Base-by-base conservation (phyloP, 1,140 invertebrate species). In the Ridgeia piscesae region DNA sequence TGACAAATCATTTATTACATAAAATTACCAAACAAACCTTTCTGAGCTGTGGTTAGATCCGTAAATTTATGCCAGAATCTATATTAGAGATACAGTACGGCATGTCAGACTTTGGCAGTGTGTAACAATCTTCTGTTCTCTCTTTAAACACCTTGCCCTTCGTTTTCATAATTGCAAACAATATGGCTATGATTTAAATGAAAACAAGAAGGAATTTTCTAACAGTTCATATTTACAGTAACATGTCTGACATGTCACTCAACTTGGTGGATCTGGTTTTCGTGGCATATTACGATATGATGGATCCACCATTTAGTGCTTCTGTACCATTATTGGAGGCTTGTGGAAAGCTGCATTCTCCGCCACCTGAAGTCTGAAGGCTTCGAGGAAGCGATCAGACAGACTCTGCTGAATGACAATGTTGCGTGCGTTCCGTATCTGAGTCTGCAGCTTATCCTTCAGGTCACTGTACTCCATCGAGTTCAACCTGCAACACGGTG, bases 341-440 rank as follows among this genome's bases (percentile, higher is more conserved):
- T 97, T 97, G n/a, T 96, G 95, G 89, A 95, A 95, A 0, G 92
- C 92, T n/a, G 97, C 97, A 96, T 99, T 99, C 93, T 97, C 95
- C 8, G 96, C 95, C 34, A 98, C 97, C 94, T 97, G 97, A 77
- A 98, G 96, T 94, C 97, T 97, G 94, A 99, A 99, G 1, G 97
- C 97, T 93, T 97, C 97, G 31, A 98, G 96, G 95, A 98, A 99
- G 94, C 97, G 97, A 94, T 99, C 98, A 89, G 98, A 97, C 0
- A 98, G 96, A 11, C 97, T 97, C 93, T 97, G 97, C 94, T 98
- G 97, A 93, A 99, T 97, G 33, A 97, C 97, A 91, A 98, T 97
- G 95, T 98, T 97, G 33, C 97, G 97, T 11, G 97, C 97, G 94
- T 98, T 97, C 11, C 96, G 95, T 88, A 99, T 97, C 0, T 97